Conservation (phyloP, 2,797 vertebrate genomes). For the Agapornis canus region DNA sequence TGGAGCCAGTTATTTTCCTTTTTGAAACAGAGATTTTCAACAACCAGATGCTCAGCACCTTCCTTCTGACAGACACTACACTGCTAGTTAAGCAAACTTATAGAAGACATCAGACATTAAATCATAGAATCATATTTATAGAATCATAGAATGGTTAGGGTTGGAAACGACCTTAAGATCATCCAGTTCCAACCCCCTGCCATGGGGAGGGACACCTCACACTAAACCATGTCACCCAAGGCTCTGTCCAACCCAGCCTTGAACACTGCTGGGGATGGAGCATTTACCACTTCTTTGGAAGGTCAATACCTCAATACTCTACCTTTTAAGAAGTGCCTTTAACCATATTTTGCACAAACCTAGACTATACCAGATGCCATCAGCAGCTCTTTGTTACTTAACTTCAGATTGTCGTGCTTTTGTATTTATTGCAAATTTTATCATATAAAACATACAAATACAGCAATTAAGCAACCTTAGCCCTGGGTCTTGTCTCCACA, state of each 20-base stretch:
- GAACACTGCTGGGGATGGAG: neutral
- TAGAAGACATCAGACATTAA: neutral
- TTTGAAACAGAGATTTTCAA: neutral
- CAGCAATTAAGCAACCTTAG: neutral
- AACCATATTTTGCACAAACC: neutral
- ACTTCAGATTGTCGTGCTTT: neutral
- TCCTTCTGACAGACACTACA: neutral
- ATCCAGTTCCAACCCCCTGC: neutral
- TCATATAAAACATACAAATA: conserved; percentile 10
- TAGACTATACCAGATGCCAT: neutral
- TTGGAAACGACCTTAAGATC: neutral
- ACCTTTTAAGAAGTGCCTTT: neutral
- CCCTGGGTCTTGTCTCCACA: neutral
- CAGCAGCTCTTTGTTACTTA: neutral
- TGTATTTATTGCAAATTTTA: neutral
- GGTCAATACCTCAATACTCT: neutral
- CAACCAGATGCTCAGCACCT: neutral
- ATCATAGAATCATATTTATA: neutral
- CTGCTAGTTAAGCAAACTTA: neutral
- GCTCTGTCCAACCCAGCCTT: neutral
- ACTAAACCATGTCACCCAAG: neutral
- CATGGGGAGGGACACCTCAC: neutral
- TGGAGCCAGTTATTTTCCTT: neutral
- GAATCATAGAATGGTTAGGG: neutral
- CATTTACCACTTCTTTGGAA: neutral